phyloP scores from a whole-genome alignment of 2,888 invertebrate species.

The Caradrina kadenii region DNA sequence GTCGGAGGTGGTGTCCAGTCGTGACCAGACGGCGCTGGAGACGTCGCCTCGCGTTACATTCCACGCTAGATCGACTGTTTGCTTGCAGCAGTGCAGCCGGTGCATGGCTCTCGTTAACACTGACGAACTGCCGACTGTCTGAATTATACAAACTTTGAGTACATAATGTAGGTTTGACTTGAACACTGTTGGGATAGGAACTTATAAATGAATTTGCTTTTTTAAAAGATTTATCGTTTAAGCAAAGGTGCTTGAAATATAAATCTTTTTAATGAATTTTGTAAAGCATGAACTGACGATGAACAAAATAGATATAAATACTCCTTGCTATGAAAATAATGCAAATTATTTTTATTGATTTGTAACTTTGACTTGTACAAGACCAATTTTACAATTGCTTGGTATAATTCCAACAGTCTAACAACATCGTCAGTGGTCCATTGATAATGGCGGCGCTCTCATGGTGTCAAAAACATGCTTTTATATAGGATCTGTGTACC shows the following conservation, averaged over 20 bases:
- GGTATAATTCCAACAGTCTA: constrained; percentile 34
- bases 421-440: constrained; percentile 43
- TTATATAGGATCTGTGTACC: constrained; percentile 68
- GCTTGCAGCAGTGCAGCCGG: constrained; percentile 58
- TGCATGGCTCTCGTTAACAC: constrained; percentile 55
- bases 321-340: constrained; percentile 11
- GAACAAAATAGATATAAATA: constrained; percentile 49
- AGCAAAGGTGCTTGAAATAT: neutral
- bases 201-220: constrained; percentile 10
- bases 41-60: constrained; percentile 74
- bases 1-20: constrained; percentile 48
- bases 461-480: constrained; percentile 66
- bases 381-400: constrained; percentile 6
- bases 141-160: constrained; percentile 11
- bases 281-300: neutral
- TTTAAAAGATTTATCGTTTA: constrained; percentile 14
- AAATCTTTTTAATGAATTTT: neutral
- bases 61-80: constrained; percentile 72
- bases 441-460: constrained; percentile 61
- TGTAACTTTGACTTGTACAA: neutral
- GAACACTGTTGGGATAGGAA: neutral
- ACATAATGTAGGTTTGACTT: constrained; percentile 1
- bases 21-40: constrained; percentile 56
- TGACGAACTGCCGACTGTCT: constrained; percentile 26
- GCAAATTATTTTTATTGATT: constrained; percentile 18